Evolutionary conservation across 2,888 invertebrate species (phyloP), one percentile per base, ranked within the genome.

Genomic region (Anoplius nigerrimus): DNA sequence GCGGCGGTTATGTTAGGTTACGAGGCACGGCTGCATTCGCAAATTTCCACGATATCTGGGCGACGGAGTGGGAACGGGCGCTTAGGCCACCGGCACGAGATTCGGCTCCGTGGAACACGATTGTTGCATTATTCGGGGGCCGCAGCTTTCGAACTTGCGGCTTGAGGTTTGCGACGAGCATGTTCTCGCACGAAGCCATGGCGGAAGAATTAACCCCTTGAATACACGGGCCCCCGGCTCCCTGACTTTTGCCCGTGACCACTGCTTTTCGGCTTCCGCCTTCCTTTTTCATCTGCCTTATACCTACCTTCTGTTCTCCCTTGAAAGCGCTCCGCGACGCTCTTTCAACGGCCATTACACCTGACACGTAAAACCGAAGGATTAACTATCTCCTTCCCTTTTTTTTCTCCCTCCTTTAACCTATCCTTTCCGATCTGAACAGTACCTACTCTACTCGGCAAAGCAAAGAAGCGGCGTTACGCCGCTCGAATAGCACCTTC

Each of bases 101-200:
- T 80, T 74, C 73, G 71, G 79, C 79, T 77, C 62, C 71, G 76
- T 66, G 74, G 74, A 79, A 85, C 85, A 86, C 82, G 86, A 86
- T 85, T 85, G 87, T 87, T 85, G 84, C 86, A 87, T 86, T 87
- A 88, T 88, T 86, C 84, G 78, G 67, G 74, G 76, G 82, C 83
- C 83, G 74, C 82, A 82, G 87, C 87, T 85, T 87, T 86, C 82
- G 85, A 87, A 86, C 83, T 85, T 86, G 84, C 75, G 83, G 86
- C 59, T 51, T 58, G 45, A 57, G 61, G 71, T 71, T 66, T 68
- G 68, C 59, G 77, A 79, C 69, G 64, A 27, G 54, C 69, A 53
- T 58, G 62, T 59, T 75, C 66, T 63, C 66, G 62, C 48, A 43
- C 56, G 60, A 56, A 71, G 53, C 69, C 76, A 53, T 69, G 43